Evolutionary conservation across 2,888 invertebrate genomes (phyloP), one percentile per base, ranked within the genome.

Genomic region (Caenorhabditis parvicauda): DNA sequence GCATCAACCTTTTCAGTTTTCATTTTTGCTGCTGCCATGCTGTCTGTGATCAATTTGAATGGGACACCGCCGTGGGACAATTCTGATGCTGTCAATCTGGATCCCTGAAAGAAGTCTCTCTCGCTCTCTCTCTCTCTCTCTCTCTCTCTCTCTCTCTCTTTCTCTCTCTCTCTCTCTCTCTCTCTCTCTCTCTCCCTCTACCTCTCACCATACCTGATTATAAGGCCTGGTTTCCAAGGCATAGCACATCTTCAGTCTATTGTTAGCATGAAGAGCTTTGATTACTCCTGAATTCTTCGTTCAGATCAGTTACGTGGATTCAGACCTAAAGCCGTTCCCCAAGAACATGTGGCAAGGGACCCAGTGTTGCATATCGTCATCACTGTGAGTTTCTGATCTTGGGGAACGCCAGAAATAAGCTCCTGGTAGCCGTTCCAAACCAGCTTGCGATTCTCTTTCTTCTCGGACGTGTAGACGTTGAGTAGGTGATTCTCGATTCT

Each of bases 311-410:
- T 6, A 39, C 5, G n/a, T 39, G 5, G n/a, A 6, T n/a, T 42
- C 17, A 24, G 69, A 80, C 96, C 98, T 71, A 98, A 86, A 12
- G 98, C 98, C 17, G 98, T 99, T 21, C 98, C 98, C 84, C 93
- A 91, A 38, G 93, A 94, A 43, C 92, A 92, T 3, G 98, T 98
- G 1, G 98, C 98, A 75, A 98, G 85, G 2, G 94, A 92, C 1
- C 98, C 98, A 1, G 98, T 96, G 83, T 99, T 99, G 83, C 98
- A 98, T 82, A 96, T 95, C 2, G 98, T 98, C 50, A 98, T 84
- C 52, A 98, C 86, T 63, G 88, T 86, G 2, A 91, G 87, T 47
- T 85, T 62, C 21, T 57, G 82, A 44, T 85, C 85, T 67, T 88
- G 87, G n/a, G 71, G 66, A 4, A 60, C 51, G 24, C 51, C 47